These are phyloP conservation scores for Paratilapia polleni DNA, from an alignment of 2,113 vertebrate species.

Conservation along the genomic window DNA sequence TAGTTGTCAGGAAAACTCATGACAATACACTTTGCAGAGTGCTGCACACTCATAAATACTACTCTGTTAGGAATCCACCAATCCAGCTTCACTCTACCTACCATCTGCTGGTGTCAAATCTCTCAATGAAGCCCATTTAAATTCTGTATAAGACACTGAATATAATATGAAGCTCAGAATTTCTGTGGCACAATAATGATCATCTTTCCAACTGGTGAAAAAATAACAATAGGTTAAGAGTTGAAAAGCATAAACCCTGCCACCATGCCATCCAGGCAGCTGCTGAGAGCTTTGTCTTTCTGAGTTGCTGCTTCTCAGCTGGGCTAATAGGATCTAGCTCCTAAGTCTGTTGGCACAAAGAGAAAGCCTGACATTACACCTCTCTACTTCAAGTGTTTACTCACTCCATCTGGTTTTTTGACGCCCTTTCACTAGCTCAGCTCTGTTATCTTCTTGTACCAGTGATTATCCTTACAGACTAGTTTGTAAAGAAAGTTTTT, in stretches of 20 bases:
- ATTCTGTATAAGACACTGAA: too few species aligned
- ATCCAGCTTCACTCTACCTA: not conserved
- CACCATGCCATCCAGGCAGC: too few species aligned
- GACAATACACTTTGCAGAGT: not conserved
- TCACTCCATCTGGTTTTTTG: not conserved
- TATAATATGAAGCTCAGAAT: too few species aligned
- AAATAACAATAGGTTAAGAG: too few species aligned
- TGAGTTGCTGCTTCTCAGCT: not conserved
- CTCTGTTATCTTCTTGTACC: not conserved
- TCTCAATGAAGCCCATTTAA: too few species aligned
- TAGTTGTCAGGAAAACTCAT: not conserved
- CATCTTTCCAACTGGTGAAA: too few species aligned
- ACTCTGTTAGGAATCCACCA: fast-evolving
- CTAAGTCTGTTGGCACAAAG: conserved; percentile 45
- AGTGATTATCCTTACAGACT: not conserved
- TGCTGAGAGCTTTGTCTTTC: too few species aligned
- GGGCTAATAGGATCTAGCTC: conserved; percentile 46
- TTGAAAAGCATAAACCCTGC: too few species aligned
- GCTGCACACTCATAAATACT: fast-evolving
- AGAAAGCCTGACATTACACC: not conserved
- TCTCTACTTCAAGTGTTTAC: not conserved
- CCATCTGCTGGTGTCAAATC: not conserved
- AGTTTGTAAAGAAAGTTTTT: not conserved
- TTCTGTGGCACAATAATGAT: too few species aligned
- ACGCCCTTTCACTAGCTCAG: not conserved